phyloP scores from a whole-genome alignment of 2,113 vertebrate genomes.

The Catagonus wagneri region DNA sequence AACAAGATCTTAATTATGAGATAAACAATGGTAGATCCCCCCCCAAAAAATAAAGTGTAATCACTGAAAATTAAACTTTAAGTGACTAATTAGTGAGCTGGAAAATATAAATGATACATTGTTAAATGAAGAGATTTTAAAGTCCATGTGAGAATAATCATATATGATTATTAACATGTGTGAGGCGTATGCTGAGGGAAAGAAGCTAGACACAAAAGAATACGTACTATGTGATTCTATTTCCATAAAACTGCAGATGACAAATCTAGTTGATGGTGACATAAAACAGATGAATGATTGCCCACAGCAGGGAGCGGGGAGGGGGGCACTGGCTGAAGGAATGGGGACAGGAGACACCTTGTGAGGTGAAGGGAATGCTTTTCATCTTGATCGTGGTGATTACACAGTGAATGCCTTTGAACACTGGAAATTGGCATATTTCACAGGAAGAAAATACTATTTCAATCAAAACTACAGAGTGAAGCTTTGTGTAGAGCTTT shows the following conservation, averaged over 20 bases:
- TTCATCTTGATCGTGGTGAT: not conserved
- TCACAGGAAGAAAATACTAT: not conserved
- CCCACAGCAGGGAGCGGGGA: not conserved
- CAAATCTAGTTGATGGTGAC: not conserved
- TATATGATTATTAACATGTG: not conserved
- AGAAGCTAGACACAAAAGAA: not conserved
- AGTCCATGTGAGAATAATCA: not conserved
- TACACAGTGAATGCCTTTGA: not conserved
- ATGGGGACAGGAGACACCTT: not conserved
- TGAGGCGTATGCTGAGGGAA: not conserved
- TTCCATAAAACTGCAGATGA: not conserved
- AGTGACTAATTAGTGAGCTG: not conserved
- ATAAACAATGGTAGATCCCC: not conserved
- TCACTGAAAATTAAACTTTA: constrained; percentile 27
- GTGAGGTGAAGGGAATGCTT: not conserved
- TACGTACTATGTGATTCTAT: not conserved
- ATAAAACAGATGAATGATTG: not conserved
- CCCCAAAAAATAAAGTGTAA: not conserved
- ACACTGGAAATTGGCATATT: not conserved
- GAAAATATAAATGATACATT: not conserved
- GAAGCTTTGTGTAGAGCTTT: not conserved
- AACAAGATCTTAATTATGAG: constrained; percentile 1
- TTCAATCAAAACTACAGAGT: not conserved
- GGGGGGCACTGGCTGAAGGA: not conserved
- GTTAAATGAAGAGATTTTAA: not conserved